phyloP scores from a whole-genome alignment of 2,113 vertebrate species.

The Alexandromys fortis region DNA sequence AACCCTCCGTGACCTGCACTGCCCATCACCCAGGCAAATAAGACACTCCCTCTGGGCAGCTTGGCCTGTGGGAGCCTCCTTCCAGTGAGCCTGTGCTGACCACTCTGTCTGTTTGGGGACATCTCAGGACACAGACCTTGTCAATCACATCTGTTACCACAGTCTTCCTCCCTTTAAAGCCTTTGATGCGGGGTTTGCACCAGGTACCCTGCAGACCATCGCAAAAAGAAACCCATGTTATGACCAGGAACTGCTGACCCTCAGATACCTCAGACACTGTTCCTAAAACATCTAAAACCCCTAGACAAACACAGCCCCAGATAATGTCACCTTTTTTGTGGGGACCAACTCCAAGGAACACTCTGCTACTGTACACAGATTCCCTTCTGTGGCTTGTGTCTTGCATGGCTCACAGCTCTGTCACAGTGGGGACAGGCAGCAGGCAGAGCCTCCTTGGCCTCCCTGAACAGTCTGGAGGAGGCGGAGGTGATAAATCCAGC shows the following conservation, averaged over 20 bases:
- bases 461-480: neutral
- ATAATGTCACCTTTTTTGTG: neutral
- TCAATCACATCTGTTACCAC: fast-evolving
- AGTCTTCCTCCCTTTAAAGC: neutral
- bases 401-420: neutral
- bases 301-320: neutral
- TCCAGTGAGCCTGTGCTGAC: neutral
- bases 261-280: fast-evolving
- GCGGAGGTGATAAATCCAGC: neutral
- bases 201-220: fast-evolving
- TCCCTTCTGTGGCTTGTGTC: neutral
- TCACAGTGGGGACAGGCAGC: fast-evolving
- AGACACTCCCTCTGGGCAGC: neutral
- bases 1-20: neutral
- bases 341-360: neutral
- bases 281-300: neutral
- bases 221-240: fast-evolving
- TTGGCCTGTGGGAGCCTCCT: neutral
- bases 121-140: neutral
- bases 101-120: neutral
- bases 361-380: too few species aligned
- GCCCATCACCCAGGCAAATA: neutral
- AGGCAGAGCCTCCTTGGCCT: neutral
- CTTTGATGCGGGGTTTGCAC: fast-evolving
- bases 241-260: fast-evolving